Evolutionary conservation across 2,888 invertebrate genomes (phyloP).

Genomic region (Agrotis exclamationis): DNA sequence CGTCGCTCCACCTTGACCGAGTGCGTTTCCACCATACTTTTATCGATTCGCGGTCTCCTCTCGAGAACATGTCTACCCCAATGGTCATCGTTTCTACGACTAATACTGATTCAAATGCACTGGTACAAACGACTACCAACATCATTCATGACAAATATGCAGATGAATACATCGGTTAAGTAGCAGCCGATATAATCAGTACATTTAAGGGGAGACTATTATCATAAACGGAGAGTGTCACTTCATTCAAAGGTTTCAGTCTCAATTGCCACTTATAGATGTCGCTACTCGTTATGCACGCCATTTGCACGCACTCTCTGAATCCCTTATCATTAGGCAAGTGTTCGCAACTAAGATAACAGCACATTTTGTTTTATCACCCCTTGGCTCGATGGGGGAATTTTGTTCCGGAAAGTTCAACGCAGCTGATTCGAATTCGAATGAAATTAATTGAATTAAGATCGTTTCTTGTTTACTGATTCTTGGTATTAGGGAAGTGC

Average conservation of each 20-base stretch:
- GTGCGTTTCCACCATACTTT: no score
- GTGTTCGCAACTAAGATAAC: constrained; percentile 52
- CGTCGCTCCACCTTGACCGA: no score
- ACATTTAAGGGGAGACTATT: constrained; percentile 5
- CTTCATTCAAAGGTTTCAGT: constrained; percentile 47
- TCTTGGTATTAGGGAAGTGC: background rate
- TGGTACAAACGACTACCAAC: no score
- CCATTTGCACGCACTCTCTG: constrained; percentile 45
- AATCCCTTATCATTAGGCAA: constrained; percentile 55
- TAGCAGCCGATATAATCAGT: constrained; percentile 1
- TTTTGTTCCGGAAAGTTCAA: background rate
- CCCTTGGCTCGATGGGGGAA: constrained; percentile 18
- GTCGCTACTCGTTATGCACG: constrained; percentile 44
- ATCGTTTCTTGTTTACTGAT: constrained; percentile 1
- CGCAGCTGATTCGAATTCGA: constrained; percentile 15
- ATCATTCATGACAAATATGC: no score
- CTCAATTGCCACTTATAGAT: constrained; percentile 48
- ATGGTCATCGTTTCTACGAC: no score
- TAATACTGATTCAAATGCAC: no score
- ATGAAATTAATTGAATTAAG: constrained; percentile 23
- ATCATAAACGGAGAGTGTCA: constrained; percentile 23
- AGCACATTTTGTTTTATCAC: constrained; percentile 58
- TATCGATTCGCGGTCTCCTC: no score
- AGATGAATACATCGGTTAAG: constrained; percentile 16
- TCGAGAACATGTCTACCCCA: no score